These are phyloP conservation scores for Trileptium ribeirensis DNA, from an alignment of 2,888 invertebrate genomes.

Conservation along the genomic window DNA sequence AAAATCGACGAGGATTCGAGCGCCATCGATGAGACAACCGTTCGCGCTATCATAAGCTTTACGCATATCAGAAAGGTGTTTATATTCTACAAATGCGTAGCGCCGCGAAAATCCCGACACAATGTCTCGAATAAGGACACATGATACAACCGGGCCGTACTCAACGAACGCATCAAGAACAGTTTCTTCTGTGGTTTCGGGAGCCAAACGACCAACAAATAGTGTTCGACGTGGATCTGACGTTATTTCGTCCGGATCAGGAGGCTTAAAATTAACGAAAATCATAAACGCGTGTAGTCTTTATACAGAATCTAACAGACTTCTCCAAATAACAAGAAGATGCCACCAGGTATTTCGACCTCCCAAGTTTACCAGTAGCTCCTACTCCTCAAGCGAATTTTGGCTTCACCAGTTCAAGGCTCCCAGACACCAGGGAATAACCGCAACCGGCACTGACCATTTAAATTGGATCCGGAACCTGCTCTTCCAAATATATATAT, in stretches of 20 bases:
- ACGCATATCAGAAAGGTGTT: conserved; percentile 56
- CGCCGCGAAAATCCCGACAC: conserved; percentile 74
- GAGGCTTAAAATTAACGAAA: too few relatives aligned
- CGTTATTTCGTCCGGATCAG: background rate
- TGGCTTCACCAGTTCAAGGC: too few relatives aligned
- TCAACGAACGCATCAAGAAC: background rate
- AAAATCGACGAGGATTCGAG: conserved; percentile 67
- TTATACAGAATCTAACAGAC: too few relatives aligned
- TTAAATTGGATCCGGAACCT: too few relatives aligned
- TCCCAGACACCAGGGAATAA: too few relatives aligned
- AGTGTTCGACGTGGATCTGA: background rate
- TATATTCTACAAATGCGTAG: conserved; percentile 78
- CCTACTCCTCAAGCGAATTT: too few relatives aligned
- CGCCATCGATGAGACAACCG: conserved; percentile 52
- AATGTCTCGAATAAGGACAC: conserved; percentile 64
- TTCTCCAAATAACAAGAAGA: too few relatives aligned
- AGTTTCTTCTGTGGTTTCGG: background rate
- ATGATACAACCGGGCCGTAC: background rate
- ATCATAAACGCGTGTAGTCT: too few relatives aligned
- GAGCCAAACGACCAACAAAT: background rate
- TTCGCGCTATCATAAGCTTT: background rate
- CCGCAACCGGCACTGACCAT: too few relatives aligned
- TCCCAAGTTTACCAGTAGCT: too few relatives aligned
- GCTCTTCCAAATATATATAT: too few relatives aligned
- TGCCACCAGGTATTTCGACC: too few relatives aligned